Evolutionary conservation across 2,888 invertebrate genomes (phyloP).

Genomic region (Thyatira batis): DNA sequence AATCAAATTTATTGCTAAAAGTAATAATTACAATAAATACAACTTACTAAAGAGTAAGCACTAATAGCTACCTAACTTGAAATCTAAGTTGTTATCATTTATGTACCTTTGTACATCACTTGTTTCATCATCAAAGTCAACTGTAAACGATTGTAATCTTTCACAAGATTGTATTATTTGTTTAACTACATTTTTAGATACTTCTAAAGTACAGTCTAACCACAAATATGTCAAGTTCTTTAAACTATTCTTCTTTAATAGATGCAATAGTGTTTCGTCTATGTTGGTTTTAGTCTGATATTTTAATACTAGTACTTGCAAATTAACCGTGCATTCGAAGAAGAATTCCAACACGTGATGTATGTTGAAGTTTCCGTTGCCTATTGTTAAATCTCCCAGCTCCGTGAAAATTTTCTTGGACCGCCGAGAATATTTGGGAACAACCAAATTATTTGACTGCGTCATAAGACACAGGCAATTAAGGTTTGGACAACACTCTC

Average conservation of each 20-base stretch:
- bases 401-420: conserved; percentile 61
- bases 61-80: conserved; percentile 72
- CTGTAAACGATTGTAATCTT: conserved; percentile 62
- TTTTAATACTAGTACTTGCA: conserved; percentile 67
- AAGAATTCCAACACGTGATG: conserved; percentile 66
- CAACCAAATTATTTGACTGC: conserved; percentile 62
- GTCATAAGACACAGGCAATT: conserved; percentile 68
- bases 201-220: conserved; percentile 74
- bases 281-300: conserved; percentile 70
- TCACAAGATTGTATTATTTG: conserved; percentile 65
- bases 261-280: conserved; percentile 56
- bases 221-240: conserved; percentile 61
- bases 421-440: conserved; percentile 59
- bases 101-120: conserved; percentile 63
- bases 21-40: conserved; percentile 28
- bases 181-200: conserved; percentile 63
- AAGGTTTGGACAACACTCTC: conserved; percentile 68
- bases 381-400: conserved; percentile 64
- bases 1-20: conserved; percentile 32
- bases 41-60: conserved; percentile 20
- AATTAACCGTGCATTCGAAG: conserved; percentile 59
- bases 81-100: conserved; percentile 68
- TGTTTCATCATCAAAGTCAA: conserved; percentile 61
- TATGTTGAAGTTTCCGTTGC: conserved; percentile 69
- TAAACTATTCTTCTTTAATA: conserved; percentile 63